Evolutionary conservation across 1,140 invertebrate genomes (phyloP).

Genomic region (Uloborus diversus): DNA sequence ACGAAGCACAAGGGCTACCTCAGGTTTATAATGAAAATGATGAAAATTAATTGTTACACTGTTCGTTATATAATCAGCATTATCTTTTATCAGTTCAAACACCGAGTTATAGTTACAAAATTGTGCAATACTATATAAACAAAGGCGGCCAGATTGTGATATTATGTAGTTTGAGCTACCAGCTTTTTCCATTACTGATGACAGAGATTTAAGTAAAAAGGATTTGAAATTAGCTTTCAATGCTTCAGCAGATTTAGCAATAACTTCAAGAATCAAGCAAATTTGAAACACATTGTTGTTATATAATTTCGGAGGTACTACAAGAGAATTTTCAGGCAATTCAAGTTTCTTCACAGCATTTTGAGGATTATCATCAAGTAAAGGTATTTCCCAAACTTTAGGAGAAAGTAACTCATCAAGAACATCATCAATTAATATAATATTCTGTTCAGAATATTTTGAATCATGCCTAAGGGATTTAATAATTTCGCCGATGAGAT

Average conservation of each 20-base stretch:
- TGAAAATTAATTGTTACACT: constrained; percentile 22
- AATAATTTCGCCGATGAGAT: constrained; percentile 22
- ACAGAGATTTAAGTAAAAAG: constrained; percentile 14
- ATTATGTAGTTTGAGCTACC: constrained; percentile 11
- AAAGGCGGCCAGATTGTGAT: constrained; percentile 4
- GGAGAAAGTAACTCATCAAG: constrained; percentile 17
- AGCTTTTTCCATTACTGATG: constrained; percentile 22
- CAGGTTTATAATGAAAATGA: constrained; percentile 18
- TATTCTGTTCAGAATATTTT: background rate
- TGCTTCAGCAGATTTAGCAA: constrained; percentile 19
- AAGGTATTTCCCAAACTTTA: background rate
- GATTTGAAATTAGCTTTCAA: background rate
- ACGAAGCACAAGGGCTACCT: constrained; percentile 19
- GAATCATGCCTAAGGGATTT: background rate
- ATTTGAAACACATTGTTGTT: constrained; percentile 7
- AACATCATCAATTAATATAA: constrained; percentile 13
- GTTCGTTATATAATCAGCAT: constrained; percentile 40
- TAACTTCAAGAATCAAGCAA: constrained; percentile 23
- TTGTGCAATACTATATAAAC: constrained; percentile 13
- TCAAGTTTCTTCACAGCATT: background rate
- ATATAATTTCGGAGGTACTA: background rate
- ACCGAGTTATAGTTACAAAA: constrained; percentile 18
- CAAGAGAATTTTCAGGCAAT: background rate
- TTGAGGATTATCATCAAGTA: background rate
- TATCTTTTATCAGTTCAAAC: constrained; percentile 10